Base-by-base conservation (phyloP, 2,797 vertebrate genomes). In the Schizopygopsis pylzovi region DNA sequence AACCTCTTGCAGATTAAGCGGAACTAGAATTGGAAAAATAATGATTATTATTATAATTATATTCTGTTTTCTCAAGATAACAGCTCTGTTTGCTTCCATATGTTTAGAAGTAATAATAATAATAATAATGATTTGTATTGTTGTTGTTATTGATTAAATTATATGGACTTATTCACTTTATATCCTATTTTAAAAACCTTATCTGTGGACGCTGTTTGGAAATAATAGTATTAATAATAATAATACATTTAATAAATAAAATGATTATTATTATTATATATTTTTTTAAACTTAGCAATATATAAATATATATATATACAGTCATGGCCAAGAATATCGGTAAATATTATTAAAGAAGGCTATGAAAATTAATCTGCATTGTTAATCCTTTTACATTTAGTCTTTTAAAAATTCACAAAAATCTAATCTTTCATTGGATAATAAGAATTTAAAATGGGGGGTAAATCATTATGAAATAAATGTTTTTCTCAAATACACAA, bases 101-200 rank as follows among this genome's bases (percentile, higher is more conserved):
- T 72, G n/a, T 10, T 49, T 73, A 7, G 7, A 47, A 73, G 45
- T 72, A 72, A 72, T n/a, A 72, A 71, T 72, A 72, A 72, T n/a
- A 72, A 71, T 65, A 65, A 20, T 18, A 33, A 18, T 18, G 9
- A 49, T 47, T 10, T 28, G 28, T 28, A 18, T 72, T 25, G n/a
- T 70, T n/a, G 8, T 45, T 72, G 39, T 15, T 18, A 45, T 73
- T 28, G 1, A 6, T 28, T 75, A 1, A 12, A 20, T 52, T 20
- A 52, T 33, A 52, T 52, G 18, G 5, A 52, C 4, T 1, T 49
- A 75, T 52, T 20, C 7, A 73, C 9, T 49, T n/a, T 47, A 49
- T 28, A 20, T 80, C 33, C 4, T 41, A 12, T 79, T 20, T 49
- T 80, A 25, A 28, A 28, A 12, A 18, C 11, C 20, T 52, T 63